A percentile compares a stretch with the other conserved stretches of the same genome.
Evolutionary conservation across 92 coral and sea anemone genomes (phyloP).

Genomic region (Umimayanthus kanabou): DNA sequence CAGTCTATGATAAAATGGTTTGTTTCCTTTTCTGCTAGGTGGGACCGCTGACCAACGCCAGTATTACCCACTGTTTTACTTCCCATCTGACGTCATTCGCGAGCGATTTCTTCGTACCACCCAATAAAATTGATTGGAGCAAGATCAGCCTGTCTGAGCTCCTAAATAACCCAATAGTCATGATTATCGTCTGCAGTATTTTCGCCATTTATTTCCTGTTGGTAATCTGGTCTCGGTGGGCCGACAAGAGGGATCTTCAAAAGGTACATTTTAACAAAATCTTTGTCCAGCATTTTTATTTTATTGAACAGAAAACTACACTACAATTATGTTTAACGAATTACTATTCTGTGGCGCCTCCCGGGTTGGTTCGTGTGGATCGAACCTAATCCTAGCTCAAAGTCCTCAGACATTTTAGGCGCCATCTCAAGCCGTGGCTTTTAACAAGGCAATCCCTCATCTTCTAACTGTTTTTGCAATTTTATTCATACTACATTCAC

Average conservation of each 20-base stretch:
- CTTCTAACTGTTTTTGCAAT: too few relatives aligned
- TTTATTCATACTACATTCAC: too few relatives aligned
- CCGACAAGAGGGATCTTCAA: constrained; percentile 92
- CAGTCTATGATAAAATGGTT: not conserved
- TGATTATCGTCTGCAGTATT: constrained; percentile 82
- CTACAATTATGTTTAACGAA: not conserved
- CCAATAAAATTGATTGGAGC: constrained; percentile 93
- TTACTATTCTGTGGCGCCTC: too few relatives aligned
- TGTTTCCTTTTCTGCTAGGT: constrained; percentile 50
- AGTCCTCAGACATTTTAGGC: too few relatives aligned
- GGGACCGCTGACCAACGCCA: constrained; percentile 78
- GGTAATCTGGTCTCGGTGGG: constrained; percentile 89
- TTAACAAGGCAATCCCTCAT: too few relatives aligned
- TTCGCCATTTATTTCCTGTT: constrained; percentile 81
- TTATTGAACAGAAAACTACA: not conserved
- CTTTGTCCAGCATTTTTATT: too few relatives aligned
- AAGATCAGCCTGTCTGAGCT: constrained; percentile 84
- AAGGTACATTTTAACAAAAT: constrained; percentile 57
- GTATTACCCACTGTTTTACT: constrained; percentile 69
- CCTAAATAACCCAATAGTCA: constrained; percentile 84
- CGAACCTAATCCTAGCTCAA: too few relatives aligned
- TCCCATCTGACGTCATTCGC: constrained; percentile 92
- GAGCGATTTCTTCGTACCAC: constrained; percentile 91
- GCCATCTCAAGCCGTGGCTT: too few relatives aligned
- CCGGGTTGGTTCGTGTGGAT: too few relatives aligned